These are phyloP conservation scores for Nasonia oneida DNA, from an alignment of 2,888 invertebrate genomes.

Conservation along the genomic window DNA sequence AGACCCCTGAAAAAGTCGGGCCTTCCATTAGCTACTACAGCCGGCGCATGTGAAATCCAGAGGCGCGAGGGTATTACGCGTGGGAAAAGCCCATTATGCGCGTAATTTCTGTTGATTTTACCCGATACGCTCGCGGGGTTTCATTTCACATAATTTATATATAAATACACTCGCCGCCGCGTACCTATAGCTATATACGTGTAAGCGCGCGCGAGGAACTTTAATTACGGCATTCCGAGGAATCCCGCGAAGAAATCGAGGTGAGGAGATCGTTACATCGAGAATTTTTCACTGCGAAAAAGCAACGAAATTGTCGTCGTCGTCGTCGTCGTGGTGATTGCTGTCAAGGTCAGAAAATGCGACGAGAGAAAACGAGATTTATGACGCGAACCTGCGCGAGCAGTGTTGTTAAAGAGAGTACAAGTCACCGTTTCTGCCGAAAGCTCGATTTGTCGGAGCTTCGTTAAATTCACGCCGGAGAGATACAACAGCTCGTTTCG, in stretches of 20 bases:
- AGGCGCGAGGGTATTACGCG: neutral
- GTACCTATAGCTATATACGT: neutral
- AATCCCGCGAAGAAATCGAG: conserved; percentile 3
- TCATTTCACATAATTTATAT: neutral
- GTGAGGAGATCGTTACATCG: neutral
- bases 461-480: neutral
- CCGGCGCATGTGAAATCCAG: neutral
- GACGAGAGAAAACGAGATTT: neutral
- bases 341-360: neutral
- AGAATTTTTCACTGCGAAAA: neutral
- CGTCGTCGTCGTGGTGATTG: neutral
- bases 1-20: neutral
- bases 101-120: conserved; percentile 7
- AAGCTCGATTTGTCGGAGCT: neutral
- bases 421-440: neutral
- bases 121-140: neutral
- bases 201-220: neutral
- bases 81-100: neutral
- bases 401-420: neutral
- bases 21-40: neutral
- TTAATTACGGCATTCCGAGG: neutral
- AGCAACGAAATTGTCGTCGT: neutral
- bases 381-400: neutral
- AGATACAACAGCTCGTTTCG: neutral
- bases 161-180: neutral